These are phyloP conservation scores for Aphidius colemani DNA, from an alignment of 2,888 invertebrate species.

Conservation along the genomic window DNA sequence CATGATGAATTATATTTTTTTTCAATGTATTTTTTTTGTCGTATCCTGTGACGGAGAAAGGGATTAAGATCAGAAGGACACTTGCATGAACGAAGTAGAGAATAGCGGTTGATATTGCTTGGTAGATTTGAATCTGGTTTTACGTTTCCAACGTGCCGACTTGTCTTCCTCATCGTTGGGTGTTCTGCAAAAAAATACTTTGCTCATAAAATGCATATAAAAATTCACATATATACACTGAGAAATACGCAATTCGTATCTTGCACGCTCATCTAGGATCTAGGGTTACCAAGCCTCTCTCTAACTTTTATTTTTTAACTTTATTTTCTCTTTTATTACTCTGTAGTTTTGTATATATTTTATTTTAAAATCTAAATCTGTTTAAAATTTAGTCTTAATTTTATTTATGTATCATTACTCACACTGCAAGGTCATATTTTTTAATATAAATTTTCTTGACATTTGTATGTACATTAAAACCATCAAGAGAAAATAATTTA, in stretches of 20 bases:
- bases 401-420: constrained; percentile 24
- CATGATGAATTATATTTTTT: neutral
- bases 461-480: neutral
- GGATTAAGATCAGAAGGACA: no score
- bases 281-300: constrained; percentile 42
- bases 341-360: neutral
- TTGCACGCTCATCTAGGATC: constrained; percentile 45
- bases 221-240: neutral
- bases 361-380: neutral
- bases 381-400: constrained; percentile 3
- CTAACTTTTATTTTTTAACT: neutral
- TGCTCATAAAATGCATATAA: no score
- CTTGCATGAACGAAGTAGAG: no score
- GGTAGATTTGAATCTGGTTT: constrained; percentile 34
- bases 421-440: constrained; percentile 19
- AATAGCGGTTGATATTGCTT: neutral
- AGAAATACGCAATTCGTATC: constrained; percentile 13
- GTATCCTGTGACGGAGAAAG: no score
- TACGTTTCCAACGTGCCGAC: constrained; percentile 36
- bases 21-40: neutral
- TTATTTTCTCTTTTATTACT: neutral
- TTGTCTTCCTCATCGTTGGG: constrained; percentile 7
- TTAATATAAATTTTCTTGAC: neutral
- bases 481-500: no score
- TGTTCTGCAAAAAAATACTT: no score